Conservation (phyloP, 2,888 invertebrate species). For the Drosophila subquinaria region DNA sequence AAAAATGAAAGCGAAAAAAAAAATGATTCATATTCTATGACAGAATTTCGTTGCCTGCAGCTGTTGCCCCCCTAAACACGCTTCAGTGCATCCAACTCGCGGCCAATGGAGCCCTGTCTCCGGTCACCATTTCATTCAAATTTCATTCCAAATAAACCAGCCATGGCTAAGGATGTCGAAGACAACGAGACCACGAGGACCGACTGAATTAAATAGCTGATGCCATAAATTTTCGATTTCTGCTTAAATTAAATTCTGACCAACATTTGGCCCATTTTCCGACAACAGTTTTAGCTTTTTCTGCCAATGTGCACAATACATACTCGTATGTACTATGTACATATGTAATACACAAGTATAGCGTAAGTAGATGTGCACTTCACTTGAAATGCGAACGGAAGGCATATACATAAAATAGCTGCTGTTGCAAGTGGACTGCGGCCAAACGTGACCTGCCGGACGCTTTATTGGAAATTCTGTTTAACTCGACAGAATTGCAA, state of each 20-base stretch:
- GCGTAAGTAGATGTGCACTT: slow-evolving; percentile 19
- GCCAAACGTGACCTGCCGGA: slow-evolving; percentile 33
- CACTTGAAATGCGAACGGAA: slow-evolving; percentile 51
- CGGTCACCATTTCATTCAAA: slow-evolving; percentile 47
- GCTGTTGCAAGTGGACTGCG: slow-evolving; percentile 23
- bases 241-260: slow-evolving; percentile 40
- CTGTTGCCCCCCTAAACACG: slow-evolving; percentile 51
- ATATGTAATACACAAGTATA: slow-evolving; percentile 1
- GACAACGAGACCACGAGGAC: slow-evolving; percentile 15
- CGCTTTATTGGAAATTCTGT: slow-evolving; percentile 30
- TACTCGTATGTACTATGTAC: background rate
- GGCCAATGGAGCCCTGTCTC: slow-evolving; percentile 18
- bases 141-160: slow-evolving; percentile 69
- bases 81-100: slow-evolving; percentile 44
- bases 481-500: slow-evolving; percentile 25
- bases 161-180: slow-evolving; percentile 54
- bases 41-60: slow-evolving; percentile 62
- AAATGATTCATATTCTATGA: slow-evolving; percentile 46
- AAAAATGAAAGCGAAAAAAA: slow-evolving; percentile 1
- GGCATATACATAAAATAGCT: slow-evolving; percentile 44
- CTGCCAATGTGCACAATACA: slow-evolving; percentile 20
- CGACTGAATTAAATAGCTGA: slow-evolving; percentile 38
- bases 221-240: slow-evolving; percentile 42
- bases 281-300: slow-evolving; percentile 14
- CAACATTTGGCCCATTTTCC: slow-evolving; percentile 41